A percentile compares a stretch with the other conserved stretches of the same genome.
These are phyloP conservation scores for Plutomurus gul DNA, from an alignment of 1,140 invertebrate species.

Conservation along the genomic window DNA sequence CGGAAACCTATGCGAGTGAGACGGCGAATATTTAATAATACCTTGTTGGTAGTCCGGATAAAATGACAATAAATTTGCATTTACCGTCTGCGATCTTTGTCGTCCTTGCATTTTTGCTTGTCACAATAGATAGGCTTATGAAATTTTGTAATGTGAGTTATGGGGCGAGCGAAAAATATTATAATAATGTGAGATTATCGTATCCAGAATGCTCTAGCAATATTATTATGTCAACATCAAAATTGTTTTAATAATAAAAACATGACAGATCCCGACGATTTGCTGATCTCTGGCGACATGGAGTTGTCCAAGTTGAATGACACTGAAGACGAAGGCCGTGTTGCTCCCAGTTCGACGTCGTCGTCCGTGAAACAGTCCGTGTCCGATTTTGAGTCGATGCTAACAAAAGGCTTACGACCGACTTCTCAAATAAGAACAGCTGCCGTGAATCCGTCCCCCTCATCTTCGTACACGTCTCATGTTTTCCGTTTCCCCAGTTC, in stretches of 20 bases:
- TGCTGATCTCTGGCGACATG: not conserved
- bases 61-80: too few species aligned
- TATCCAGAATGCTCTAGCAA: not conserved
- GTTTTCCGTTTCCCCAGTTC: not conserved
- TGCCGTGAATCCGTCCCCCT: not conserved
- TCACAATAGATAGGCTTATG: too few species aligned
- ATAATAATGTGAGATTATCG: too few species aligned
- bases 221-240: too few species aligned
- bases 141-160: too few species aligned
- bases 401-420: not conserved
- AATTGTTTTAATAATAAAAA: too few species aligned
- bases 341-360: not conserved
- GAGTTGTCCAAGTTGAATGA: not conserved
- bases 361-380: not conserved
- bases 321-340: not conserved
- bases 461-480: not conserved
- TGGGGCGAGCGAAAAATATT: too few species aligned
- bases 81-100: too few species aligned
- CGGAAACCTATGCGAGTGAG: too few species aligned
- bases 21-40: too few species aligned
- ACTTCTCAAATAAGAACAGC: not conserved
- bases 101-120: too few species aligned
- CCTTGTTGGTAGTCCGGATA: too few species aligned
- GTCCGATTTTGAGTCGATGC: not conserved
- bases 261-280: not conserved